Evolutionary conservation across 2,113 vertebrate genomes (phyloP), one percentile per base, ranked within the genome.

Genomic region (Apteryx mantelli): DNA sequence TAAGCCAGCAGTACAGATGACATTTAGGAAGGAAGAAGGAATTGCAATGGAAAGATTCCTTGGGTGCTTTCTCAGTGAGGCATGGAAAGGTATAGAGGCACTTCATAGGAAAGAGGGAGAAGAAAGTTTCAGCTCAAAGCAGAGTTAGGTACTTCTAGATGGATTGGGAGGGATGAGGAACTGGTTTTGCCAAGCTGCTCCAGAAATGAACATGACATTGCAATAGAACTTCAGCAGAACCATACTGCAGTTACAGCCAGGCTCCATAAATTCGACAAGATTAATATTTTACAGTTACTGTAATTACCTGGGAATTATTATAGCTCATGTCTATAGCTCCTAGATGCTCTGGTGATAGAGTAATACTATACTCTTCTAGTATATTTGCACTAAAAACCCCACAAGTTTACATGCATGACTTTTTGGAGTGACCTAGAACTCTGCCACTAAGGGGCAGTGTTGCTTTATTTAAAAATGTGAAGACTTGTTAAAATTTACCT

Each of bases 211-310:
- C 2, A 13, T 2, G 28, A 36, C 6, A 15, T 5, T 2, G 42
- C 58, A 9, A 11, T 36, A 50, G 11, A 25, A 69, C 36, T 64
- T 70, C 8, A 26, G 12, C 64, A n/a, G 40, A 55, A 5, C 3
- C 21, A 7, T 1, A 12, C 0, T 5, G 15, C 13, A 3, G 13
- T 3, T 21, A 26, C 0, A 25, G 26, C 34, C 60, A 2, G 68
- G 1, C 36, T 71, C 14, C 55, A 32, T 6, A 18, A 17, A 7
- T 38, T 88, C 58, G 36, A 20, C 38, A 5, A 18, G 9, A 52
- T 17, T 4, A 26, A 19, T 15, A 25, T 36, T 44, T 20, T 26
- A 19, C 12, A 15, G 28, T 25, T 24, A 52, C 85, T 1, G 48
- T 40, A 4, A 1, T 4, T 10, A 48, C 0, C 32, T 74, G 26